These are phyloP conservation scores for Drosophila neonasuta DNA, from an alignment of 2,888 invertebrate species.

Conservation along the genomic window DNA sequence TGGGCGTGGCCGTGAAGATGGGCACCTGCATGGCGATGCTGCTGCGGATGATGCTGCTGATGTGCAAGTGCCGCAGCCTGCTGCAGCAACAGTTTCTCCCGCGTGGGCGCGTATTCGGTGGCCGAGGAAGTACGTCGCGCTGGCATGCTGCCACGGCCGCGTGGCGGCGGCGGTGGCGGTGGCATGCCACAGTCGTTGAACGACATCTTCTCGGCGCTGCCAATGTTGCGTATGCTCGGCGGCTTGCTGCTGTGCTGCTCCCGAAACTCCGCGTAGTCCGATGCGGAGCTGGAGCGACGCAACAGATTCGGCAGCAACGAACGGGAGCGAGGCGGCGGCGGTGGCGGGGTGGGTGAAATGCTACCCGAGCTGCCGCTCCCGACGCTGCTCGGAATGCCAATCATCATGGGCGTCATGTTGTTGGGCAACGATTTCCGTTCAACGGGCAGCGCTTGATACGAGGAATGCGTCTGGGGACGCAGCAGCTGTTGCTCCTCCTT, in stretches of 20 bases:
- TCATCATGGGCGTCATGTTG: slow-evolving; percentile 63
- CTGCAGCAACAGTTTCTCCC: slow-evolving; percentile 80
- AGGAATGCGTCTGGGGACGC: slow-evolving; percentile 75
- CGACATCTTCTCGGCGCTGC: slow-evolving; percentile 80
- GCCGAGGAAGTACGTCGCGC: slow-evolving; percentile 85
- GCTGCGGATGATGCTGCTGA: slow-evolving; percentile 81
- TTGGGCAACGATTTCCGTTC: slow-evolving; percentile 81
- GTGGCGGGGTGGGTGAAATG: slow-evolving; percentile 81
- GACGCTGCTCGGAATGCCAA: slow-evolving; percentile 41
- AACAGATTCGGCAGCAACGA: slow-evolving; percentile 79
- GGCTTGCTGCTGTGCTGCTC: slow-evolving; percentile 77
- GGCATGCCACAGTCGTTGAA: slow-evolving; percentile 82
- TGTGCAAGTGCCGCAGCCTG: slow-evolving; percentile 79
- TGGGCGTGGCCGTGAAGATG: slow-evolving; percentile 13
- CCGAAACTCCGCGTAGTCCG: slow-evolving; percentile 85
- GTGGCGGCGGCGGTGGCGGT: slow-evolving; percentile 82
- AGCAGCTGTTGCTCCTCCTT: slow-evolving; percentile 82
- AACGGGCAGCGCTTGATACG: slow-evolving; percentile 68
- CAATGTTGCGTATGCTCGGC: slow-evolving; percentile 78
- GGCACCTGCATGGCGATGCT: slow-evolving; percentile 50
- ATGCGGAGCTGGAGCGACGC: slow-evolving; percentile 86
- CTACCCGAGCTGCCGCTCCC: slow-evolving; percentile 40
- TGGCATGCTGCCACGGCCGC: slow-evolving; percentile 69
- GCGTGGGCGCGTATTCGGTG: slow-evolving; percentile 85
- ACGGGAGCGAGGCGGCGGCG: slow-evolving; percentile 81